Base-by-base conservation (phyloP, 2,797 vertebrate species). In the Esox masquinongy region DNA sequence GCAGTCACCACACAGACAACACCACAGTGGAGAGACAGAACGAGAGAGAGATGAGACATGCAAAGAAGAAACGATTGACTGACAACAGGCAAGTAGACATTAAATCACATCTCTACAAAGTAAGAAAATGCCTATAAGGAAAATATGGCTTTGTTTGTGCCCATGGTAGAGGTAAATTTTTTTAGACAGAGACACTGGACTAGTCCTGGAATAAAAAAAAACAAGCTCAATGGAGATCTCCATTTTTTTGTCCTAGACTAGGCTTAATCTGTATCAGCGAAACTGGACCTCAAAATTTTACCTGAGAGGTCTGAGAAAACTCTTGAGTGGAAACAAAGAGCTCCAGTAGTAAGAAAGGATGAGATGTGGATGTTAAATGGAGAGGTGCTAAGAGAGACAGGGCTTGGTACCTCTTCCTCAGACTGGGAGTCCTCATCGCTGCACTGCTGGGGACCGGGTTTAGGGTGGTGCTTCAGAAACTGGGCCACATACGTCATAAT, bases 401-500 rank as follows among this genome's bases (percentile, higher is more conserved):
- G 82, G 72, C 80, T 75, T 90, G 89, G 88, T 95, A 99, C 97
- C 79, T 97, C 96, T 24, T 97, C 96, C 11, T 90, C 89, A 39
- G 90, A 93, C 24, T 90, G 94, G 16, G 87, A 88, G 15, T 95
- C 94, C 1, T 88, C 50, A 73, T 91, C 87, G 4, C 89, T 87
- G 53, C 86, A 90, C 79, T 93, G 92, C 77, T 79, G 82, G 63
- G 8, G 53, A 56, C 19, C n/a, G 7, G 53, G 53, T 19, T 97
- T 93, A 0, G 97, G 97, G 78, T 94, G 96, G 69, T 96, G 95
- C 82, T 95, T 99, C 91, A 99, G 91, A 87, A 99, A 99, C 89
- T 99, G 98, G 69, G 97, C 96, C 43, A 99, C 95, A 0, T 99
- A 99, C 0, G 98, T 99, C 98, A 99, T 99, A 59, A 99, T 94